Evolutionary conservation across 2,797 vertebrate species (phyloP).

Genomic region (Tadarida brasiliensis): DNA sequence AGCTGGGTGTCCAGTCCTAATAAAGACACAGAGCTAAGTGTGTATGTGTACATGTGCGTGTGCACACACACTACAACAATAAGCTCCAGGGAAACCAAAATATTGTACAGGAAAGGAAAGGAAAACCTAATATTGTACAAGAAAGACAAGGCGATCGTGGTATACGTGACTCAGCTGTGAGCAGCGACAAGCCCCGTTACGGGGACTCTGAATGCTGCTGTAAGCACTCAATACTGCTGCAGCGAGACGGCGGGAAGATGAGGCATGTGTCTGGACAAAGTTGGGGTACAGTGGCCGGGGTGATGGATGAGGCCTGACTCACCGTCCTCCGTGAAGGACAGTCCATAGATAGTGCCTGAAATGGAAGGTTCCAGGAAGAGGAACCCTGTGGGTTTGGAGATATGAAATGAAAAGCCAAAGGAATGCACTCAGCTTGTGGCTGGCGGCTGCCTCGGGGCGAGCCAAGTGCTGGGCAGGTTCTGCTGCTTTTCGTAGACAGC

Average conservation of each 20-base stretch:
- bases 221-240: background rate
- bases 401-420: background rate
- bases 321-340: background rate
- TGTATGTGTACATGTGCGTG: rapidly evolving
- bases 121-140: background rate
- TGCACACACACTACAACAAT: rapidly evolving
- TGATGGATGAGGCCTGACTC: background rate
- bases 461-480: background rate
- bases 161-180: background rate
- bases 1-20: background rate
- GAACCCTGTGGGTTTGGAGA: background rate
- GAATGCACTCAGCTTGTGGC: background rate
- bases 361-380: background rate
- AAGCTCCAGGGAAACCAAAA: background rate
- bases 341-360: background rate
- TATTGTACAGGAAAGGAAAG: background rate
- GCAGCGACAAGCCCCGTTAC: background rate
- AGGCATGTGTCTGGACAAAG: background rate
- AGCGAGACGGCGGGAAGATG: background rate
- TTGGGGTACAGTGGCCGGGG: rapidly evolving
- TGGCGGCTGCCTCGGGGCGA: background rate
- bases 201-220: background rate
- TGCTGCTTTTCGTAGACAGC: background rate
- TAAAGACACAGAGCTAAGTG: background rate
- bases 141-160: background rate